A percentile compares a stretch with the other conserved stretches of the same genome.
Conservation (phyloP, 2,888 invertebrate species). For the Trachelus troglodyta region DNA sequence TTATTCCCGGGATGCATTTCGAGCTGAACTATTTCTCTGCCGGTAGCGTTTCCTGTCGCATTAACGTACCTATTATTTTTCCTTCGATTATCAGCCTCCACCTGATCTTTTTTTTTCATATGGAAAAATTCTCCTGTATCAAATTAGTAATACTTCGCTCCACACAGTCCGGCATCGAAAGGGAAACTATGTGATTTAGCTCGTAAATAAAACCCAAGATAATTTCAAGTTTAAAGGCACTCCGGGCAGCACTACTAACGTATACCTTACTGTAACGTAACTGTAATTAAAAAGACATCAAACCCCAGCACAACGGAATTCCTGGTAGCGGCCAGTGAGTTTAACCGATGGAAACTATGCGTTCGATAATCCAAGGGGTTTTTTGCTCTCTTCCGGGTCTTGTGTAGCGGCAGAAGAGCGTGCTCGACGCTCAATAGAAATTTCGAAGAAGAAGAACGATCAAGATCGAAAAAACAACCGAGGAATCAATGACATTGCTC, state of each 20-base stretch:
- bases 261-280: background rate
- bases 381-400: background rate
- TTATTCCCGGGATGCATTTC: background rate
- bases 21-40: background rate
- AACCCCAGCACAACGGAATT: background rate
- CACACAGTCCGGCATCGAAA: background rate
- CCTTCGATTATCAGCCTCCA: background rate
- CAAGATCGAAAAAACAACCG: background rate
- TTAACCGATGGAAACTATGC: background rate
- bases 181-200: background rate
- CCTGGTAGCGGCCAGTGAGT: background rate
- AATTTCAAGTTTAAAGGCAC: background rate
- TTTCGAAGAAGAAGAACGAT: background rate
- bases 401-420: background rate
- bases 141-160: background rate
- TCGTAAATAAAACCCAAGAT: background rate
- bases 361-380: background rate
- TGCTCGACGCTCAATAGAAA: background rate
- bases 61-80: background rate
- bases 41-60: background rate
- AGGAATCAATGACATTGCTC: background rate
- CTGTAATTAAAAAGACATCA: slow-evolving; percentile 7
- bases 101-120: background rate
- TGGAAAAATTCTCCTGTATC: background rate
- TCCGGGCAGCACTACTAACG: background rate